A percentile compares a stretch with the other conserved stretches of the same genome.
Evolutionary conservation across 2,113 vertebrate genomes (phyloP).

Genomic region (Meles meles): DNA sequence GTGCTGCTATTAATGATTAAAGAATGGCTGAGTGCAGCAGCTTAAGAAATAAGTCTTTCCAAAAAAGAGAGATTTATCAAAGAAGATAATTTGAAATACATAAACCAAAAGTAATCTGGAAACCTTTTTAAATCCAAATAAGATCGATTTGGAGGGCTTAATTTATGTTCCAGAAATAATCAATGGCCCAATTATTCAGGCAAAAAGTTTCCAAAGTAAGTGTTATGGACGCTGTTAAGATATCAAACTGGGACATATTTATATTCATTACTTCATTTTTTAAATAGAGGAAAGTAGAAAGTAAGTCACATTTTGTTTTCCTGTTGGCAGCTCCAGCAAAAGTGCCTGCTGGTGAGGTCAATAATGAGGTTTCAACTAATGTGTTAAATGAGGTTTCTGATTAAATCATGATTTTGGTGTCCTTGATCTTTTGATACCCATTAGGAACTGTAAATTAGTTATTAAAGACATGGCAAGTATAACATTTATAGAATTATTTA

Average conservation of each 20-base stretch:
- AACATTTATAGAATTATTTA: conserved; percentile 8
- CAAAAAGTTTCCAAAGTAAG: conserved; percentile 5
- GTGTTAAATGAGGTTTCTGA: neutral
- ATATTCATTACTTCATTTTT: conserved; percentile 43
- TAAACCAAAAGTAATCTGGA: conserved; percentile 29
- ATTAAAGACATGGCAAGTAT: neutral
- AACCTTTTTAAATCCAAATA: conserved; percentile 38
- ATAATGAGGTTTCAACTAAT: neutral
- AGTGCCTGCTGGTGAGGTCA: conserved; percentile 15
- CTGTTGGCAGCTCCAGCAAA: neutral
- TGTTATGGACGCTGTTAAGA: conserved; percentile 20
- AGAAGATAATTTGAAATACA: conserved; percentile 13
- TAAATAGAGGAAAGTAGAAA: conserved; percentile 29
- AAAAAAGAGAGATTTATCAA: conserved; percentile 5
- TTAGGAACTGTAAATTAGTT: conserved; percentile 14
- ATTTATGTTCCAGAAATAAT: conserved; percentile 58
- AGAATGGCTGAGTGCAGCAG: neutral
- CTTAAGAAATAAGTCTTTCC: neutral
- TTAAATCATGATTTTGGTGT: conserved; percentile 38
- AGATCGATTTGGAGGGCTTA: conserved; percentile 43
- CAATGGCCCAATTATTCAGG: conserved; percentile 48
- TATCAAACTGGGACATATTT: conserved; percentile 47
- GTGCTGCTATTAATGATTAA: conserved; percentile 1
- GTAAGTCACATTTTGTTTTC: conserved; percentile 40
- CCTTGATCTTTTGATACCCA: conserved; percentile 33